phyloP scores from a whole-genome alignment of 2,113 vertebrate species.

The Chascanopsetta lugubris region DNA sequence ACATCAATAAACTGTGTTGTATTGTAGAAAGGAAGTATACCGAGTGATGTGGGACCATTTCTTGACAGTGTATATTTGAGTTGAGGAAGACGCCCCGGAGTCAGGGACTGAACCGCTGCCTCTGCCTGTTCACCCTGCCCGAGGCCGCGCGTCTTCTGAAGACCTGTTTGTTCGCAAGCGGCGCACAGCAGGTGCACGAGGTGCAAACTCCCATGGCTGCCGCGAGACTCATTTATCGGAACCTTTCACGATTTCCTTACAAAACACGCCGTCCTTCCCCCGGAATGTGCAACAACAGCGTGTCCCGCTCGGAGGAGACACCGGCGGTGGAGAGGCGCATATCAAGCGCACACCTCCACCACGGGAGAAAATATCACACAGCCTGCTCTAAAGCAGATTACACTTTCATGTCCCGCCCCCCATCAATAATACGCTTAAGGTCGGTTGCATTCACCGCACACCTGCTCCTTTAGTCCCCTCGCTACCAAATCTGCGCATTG shows the following conservation, averaged over 20 bases:
- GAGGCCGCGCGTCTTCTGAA: slow-evolving; percentile 71
- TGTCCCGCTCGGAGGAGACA: slow-evolving; percentile 47
- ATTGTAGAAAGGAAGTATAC: background rate
- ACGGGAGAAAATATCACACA: slow-evolving; percentile 30
- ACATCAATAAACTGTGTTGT: no score
- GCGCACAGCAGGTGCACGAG: slow-evolving; percentile 74
- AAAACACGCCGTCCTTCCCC: slow-evolving; percentile 43
- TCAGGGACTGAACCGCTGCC: slow-evolving; percentile 64
- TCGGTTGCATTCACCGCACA: slow-evolving; percentile 46
- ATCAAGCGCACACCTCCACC: slow-evolving; percentile 19
- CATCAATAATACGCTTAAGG: slow-evolving; percentile 60
- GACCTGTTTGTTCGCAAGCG: slow-evolving; percentile 75
- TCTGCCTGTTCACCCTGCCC: slow-evolving; percentile 70
- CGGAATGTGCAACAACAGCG: slow-evolving; percentile 48
- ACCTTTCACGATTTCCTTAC: slow-evolving; percentile 58
- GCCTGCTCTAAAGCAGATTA: slow-evolving; percentile 48
- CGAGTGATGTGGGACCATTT: slow-evolving; percentile 32
- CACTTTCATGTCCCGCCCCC: slow-evolving; percentile 70
- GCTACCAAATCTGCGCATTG: slow-evolving; percentile 58
- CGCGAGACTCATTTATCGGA: slow-evolving; percentile 70
- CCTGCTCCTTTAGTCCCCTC: slow-evolving; percentile 42
- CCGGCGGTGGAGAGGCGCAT: slow-evolving; percentile 28
- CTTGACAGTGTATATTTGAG: slow-evolving; percentile 35
- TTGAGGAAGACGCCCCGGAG: slow-evolving; percentile 62
- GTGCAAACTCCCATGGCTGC: slow-evolving; percentile 63